Percentiles rank a stretch among this genome's conserved stretches.
Conservation (phyloP, 2,888 invertebrate genomes). For the Laspeyria flexula region DNA sequence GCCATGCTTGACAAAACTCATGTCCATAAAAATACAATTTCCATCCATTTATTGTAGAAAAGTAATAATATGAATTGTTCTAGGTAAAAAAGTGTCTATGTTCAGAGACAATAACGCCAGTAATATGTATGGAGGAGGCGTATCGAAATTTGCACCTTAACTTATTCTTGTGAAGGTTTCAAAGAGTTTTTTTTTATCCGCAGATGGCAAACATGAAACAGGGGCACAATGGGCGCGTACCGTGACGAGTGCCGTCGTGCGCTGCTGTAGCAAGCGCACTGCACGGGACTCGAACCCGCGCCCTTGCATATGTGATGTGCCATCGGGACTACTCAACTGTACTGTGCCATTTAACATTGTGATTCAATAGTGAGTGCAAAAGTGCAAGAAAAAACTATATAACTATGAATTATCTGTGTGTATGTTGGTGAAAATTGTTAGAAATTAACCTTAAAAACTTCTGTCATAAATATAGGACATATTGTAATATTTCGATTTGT, state of each 20-base stretch:
- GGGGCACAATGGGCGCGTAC: constrained; percentile 76
- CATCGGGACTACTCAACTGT: constrained; percentile 4
- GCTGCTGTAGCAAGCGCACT: constrained; percentile 70
- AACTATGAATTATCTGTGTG: constrained; percentile 2
- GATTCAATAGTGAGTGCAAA: constrained; percentile 2
- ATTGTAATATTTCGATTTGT: too few relatives aligned
- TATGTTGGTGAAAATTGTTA: not conserved
- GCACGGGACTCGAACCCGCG: constrained; percentile 32
- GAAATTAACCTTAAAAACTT: too few relatives aligned
- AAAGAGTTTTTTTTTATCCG: constrained; percentile 63
- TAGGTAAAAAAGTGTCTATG: too few relatives aligned
- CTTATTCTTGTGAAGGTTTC: not conserved
- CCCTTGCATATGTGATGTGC: constrained; percentile 41
- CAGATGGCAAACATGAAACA: constrained; percentile 85
- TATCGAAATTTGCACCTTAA: too few relatives aligned
- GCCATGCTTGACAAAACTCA: too few relatives aligned
- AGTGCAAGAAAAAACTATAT: not conserved
- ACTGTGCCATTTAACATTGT: constrained; percentile 19
- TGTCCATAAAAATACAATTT: too few relatives aligned
- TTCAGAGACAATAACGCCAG: too few relatives aligned
- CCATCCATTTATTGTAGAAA: too few relatives aligned
- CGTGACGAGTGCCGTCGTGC: constrained; percentile 77
- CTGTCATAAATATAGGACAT: too few relatives aligned
- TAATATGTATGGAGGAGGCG: too few relatives aligned
- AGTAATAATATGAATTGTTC: too few relatives aligned